phyloP scores from a whole-genome alignment of 2,797 vertebrate species.

The Helicolenus hilgendorfi region DNA sequence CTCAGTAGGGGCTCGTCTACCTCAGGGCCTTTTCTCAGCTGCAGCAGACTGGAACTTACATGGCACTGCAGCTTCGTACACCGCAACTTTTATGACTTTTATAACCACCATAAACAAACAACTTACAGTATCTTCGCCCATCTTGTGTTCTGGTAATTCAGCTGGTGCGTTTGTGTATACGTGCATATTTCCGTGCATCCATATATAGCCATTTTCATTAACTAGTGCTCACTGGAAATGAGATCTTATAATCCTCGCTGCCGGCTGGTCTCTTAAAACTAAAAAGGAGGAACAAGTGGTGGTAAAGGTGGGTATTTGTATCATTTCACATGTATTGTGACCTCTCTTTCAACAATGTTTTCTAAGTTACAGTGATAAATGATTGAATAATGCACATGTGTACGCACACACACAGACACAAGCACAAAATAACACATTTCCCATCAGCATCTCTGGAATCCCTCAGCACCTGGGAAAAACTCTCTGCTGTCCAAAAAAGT shows the following conservation, averaged over 20 bases:
- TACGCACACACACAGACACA: slow-evolving; percentile 39
- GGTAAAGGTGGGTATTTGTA: slow-evolving; percentile 44
- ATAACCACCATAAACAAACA: slow-evolving; percentile 66
- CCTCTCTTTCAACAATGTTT: slow-evolving; percentile 41
- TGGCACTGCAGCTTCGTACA: slow-evolving; percentile 52
- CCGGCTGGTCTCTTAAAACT: slow-evolving; percentile 69
- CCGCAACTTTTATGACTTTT: slow-evolving; percentile 60
- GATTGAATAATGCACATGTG: slow-evolving; percentile 38
- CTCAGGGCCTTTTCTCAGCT: slow-evolving; percentile 64
- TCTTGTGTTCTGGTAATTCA: neutral
- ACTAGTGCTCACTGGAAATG: slow-evolving; percentile 65
- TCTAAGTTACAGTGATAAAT: slow-evolving; percentile 52
- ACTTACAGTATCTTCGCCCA: neutral
- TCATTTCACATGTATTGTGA: slow-evolving; percentile 14
- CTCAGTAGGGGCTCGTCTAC: slow-evolving; percentile 70
- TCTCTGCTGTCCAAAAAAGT: slow-evolving; percentile 66
- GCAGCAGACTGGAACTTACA: slow-evolving; percentile 56
- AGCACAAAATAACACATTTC: slow-evolving; percentile 54
- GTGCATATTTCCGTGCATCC: slow-evolving; percentile 3
- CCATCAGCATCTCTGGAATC: slow-evolving; percentile 75
- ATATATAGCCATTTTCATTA: slow-evolving; percentile 57
- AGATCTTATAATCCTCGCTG: slow-evolving; percentile 74
- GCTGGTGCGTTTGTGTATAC: neutral
- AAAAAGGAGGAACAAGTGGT: slow-evolving; percentile 55
- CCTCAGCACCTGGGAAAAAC: slow-evolving; percentile 85